These are phyloP conservation scores for Athene cunicularia DNA, from an alignment of 2,113 vertebrate species.

Conservation along the genomic window DNA sequence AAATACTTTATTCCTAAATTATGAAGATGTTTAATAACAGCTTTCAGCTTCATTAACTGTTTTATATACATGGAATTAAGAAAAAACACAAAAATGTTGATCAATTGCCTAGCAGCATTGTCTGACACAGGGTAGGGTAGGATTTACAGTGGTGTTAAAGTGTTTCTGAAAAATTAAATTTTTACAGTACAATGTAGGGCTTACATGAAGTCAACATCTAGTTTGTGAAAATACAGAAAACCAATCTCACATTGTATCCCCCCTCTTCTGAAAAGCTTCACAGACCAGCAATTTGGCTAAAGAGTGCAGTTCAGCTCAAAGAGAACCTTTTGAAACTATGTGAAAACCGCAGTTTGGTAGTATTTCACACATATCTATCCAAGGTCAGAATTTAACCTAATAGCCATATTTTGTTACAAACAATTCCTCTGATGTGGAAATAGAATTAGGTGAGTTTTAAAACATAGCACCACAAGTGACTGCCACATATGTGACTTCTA, in stretches of 20 bases:
- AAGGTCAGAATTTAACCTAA: neutral
- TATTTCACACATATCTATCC: neutral
- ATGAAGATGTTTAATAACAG: conserved; percentile 62
- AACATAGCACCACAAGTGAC: neutral
- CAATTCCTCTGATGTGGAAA: neutral
- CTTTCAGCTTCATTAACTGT: conserved; percentile 57
- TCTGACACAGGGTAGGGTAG: neutral
- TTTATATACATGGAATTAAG: conserved; percentile 4
- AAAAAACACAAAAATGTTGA: neutral
- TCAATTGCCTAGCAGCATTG: neutral
- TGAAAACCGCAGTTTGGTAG: neutral
- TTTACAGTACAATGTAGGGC: neutral
- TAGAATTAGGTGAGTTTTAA: neutral
- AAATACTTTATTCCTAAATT: conserved; percentile 46
- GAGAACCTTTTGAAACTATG: neutral
- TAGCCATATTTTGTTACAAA: neutral
- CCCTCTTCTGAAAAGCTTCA: neutral
- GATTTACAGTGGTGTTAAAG: neutral
- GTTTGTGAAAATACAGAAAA: neutral
- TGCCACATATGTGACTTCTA: neutral
- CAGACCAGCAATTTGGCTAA: neutral
- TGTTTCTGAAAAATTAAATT: neutral
- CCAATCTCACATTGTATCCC: fast-evolving
- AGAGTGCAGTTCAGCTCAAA: neutral
- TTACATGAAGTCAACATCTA: neutral